Evolutionary conservation across 2,888 invertebrate species (phyloP), one percentile per base, ranked within the genome.

Genomic region (Anodontia alba): DNA sequence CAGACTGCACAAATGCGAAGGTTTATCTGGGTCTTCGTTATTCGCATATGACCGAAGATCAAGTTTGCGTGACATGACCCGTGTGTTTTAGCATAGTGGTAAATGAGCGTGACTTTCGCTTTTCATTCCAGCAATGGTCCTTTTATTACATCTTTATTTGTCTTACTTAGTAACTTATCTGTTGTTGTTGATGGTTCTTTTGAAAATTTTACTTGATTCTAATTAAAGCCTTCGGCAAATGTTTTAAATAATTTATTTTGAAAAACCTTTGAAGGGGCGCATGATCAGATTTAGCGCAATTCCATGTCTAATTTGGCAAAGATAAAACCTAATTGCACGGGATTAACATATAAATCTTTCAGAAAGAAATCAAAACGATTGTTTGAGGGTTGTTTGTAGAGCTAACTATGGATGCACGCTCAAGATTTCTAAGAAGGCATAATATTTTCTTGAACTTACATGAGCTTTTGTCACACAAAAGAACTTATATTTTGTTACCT

Each of bases 351-450:
- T 85, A 66, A 77, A 82, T 73, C 26, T 73, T 78, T 81, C 51
- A 85, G 78, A 68, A 26, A 29, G 54, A 42, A 57, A 78, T 81
- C 80, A 82, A 85, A 80, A 82, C 82, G 84, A 76, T 79, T 82
- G 78, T 81, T 85, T 85, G 78, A 78, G 73, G 51, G 33, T 10
- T 62, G 62, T 62, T 62, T 62, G 62, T 62, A 62, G 38, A 38
- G 38, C 12, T 38, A 38, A 38, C 38, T 12, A 8, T 8, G 12
- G 38, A 8, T 12, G 38, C 38, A 38, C 38, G 38, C 38, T 38
- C 38, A 38, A 12, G 38, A 12, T 38, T 38, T 38, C 38, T 38
- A 8, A 38, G 38, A 38, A 38, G 38, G 5, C 38, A n/a, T n/a
- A n/a, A n/a, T n/a, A n/a, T n/a, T n/a, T n/a, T n/a, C n/a, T n/a